Percentiles rank a stretch among this genome's conserved stretches.
phyloP scores from a whole-genome alignment of 2,888 invertebrate species.

The Lithophane socia region DNA sequence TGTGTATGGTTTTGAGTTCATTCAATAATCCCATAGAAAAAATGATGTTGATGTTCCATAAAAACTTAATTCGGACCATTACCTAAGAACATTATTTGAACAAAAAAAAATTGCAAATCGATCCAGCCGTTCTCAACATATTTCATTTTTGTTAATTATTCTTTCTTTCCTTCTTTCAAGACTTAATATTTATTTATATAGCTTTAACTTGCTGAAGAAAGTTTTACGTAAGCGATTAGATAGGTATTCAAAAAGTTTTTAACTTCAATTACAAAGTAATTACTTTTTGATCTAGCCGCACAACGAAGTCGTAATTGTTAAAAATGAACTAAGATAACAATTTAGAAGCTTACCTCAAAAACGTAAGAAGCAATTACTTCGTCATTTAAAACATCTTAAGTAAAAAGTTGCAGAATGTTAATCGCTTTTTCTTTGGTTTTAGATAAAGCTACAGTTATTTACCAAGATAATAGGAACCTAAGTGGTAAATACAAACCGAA shows the following conservation, averaged over 20 bases:
- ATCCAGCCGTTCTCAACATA: too few relatives aligned
- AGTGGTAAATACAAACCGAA: background rate
- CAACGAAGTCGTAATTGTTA: slow-evolving; percentile 23
- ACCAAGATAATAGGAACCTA: background rate
- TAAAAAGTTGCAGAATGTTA: slow-evolving; percentile 1
- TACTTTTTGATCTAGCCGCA: slow-evolving; percentile 35
- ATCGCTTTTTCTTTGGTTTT: background rate
- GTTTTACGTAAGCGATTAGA: too few relatives aligned
- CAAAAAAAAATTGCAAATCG: too few relatives aligned
- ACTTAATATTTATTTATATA: too few relatives aligned
- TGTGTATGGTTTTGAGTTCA: too few relatives aligned
- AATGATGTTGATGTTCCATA: too few relatives aligned
- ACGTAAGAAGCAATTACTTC: slow-evolving; percentile 18
- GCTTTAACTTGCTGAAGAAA: too few relatives aligned
- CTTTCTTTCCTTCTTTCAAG: too few relatives aligned
- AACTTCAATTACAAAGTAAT: slow-evolving; percentile 40
- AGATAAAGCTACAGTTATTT: background rate
- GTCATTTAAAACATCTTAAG: slow-evolving; percentile 22
- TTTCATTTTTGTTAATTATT: too few relatives aligned
- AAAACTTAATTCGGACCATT: too few relatives aligned
- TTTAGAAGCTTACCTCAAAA: slow-evolving; percentile 26
- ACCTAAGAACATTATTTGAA: too few relatives aligned
- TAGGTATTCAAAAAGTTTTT: background rate
- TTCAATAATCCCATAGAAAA: too few relatives aligned
- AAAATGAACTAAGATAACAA: slow-evolving; percentile 22